Evolutionary conservation across 2,113 vertebrate species (phyloP).

Genomic region (Gobiocypris rarus): DNA sequence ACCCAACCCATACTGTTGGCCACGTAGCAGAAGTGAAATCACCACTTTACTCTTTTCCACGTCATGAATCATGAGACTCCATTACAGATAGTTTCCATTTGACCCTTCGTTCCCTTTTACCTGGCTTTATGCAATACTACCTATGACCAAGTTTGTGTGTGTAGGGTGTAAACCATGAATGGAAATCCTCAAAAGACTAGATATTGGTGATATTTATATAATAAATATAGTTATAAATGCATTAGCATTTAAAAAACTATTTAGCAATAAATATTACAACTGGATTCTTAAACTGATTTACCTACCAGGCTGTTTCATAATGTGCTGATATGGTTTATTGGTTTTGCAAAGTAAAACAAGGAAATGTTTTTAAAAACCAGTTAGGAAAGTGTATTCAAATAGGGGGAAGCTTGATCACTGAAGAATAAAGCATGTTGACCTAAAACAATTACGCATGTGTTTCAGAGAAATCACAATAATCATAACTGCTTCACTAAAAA

Average conservation of each 20-base stretch:
- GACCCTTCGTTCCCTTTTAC: conserved; percentile 4
- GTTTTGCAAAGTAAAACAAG: neutral
- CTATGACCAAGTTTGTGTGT: neutral
- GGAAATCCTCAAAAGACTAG: neutral
- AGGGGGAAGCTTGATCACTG: neutral
- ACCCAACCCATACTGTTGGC: neutral
- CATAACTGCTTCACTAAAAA: neutral
- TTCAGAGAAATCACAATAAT: neutral
- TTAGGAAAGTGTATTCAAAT: neutral
- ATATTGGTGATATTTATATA: neutral
- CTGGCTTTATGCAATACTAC: neutral
- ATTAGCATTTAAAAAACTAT: neutral
- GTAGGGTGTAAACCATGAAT: neutral
- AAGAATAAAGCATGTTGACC: neutral
- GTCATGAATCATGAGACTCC: neutral
- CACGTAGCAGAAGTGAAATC: neutral
- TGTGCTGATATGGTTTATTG: neutral
- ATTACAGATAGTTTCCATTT: neutral
- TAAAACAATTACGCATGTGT: neutral
- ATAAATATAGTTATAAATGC: neutral
- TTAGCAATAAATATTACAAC: neutral
- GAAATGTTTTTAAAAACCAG: neutral
- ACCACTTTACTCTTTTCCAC: neutral
- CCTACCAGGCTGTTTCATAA: neutral
- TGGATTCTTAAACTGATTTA: neutral